Conservation (phyloP, 1,140 invertebrate genomes). For the Argopecten irradians region DNA sequence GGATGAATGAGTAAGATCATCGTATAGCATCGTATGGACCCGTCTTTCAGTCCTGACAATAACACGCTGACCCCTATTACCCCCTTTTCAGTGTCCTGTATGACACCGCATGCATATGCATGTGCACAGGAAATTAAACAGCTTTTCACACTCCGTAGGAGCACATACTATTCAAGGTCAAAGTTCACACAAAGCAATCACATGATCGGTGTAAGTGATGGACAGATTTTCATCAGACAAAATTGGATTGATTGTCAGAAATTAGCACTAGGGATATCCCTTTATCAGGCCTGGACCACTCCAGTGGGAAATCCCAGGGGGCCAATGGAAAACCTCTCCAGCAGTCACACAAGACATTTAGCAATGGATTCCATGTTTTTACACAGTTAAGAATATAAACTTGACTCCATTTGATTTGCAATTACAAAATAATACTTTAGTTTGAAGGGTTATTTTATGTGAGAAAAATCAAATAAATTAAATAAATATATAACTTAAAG, state of each 20-base stretch:
- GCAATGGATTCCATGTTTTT: background rate
- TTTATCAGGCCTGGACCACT: background rate
- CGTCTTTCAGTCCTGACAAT: background rate
- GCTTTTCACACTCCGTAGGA: background rate
- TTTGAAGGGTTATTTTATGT: too few species aligned
- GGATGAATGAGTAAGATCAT: background rate
- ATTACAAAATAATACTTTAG: too few species aligned
- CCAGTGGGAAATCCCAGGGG: background rate
- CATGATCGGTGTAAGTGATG: background rate
- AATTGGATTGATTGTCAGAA: slow-evolving; percentile 22
- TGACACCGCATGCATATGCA: background rate
- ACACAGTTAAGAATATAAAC: background rate
- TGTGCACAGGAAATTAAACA: slow-evolving; percentile 21
- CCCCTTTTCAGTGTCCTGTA: background rate
- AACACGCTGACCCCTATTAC: background rate
- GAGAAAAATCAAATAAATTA: too few species aligned
- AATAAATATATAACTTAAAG: background rate
- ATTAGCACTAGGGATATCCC: background rate
- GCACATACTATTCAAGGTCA: background rate
- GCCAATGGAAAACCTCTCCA: background rate
- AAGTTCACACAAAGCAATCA: background rate
- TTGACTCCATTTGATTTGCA: background rate
- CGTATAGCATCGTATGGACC: background rate
- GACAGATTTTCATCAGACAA: slow-evolving; percentile 15
- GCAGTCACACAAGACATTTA: background rate